Evolutionary conservation across 2,113 vertebrate species (phyloP).

Genomic region (Gallinago jamesoni): DNA sequence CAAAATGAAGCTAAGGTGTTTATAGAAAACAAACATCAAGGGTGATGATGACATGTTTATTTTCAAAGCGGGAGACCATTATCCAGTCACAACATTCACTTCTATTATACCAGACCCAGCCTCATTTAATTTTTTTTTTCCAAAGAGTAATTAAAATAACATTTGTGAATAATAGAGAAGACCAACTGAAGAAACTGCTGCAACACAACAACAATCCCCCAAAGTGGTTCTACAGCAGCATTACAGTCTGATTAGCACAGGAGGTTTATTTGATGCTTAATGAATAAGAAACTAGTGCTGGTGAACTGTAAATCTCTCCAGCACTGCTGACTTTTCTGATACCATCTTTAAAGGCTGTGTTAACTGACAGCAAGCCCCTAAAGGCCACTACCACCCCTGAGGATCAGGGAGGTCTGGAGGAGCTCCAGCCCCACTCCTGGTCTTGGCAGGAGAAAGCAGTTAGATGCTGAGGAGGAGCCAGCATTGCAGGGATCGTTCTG

Average conservation of each 20-base stretch:
- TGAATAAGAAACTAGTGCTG: constrained; percentile 63
- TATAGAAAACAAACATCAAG: constrained; percentile 72
- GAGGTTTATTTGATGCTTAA: constrained; percentile 52
- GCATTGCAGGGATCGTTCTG: not conserved
- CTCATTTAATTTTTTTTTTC: constrained; percentile 33
- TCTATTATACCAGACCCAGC: constrained; percentile 47
- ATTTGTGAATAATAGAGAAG: constrained; percentile 67
- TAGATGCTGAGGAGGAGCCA: not conserved
- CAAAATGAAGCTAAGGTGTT: constrained; percentile 71
- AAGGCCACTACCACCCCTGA: not conserved
- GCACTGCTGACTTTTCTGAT: not conserved
- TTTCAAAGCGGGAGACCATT: constrained; percentile 72
- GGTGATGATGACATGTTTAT: constrained; percentile 73
- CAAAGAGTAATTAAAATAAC: constrained; percentile 70
- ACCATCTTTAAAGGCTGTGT: constrained; percentile 19
- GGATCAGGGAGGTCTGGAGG: not conserved
- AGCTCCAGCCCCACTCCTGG: not conserved
- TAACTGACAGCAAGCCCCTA: constrained; percentile 31
- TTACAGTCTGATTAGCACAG: constrained; percentile 54
- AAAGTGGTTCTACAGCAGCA: constrained; percentile 31
- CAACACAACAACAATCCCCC: constrained; percentile 62
- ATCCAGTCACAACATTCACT: constrained; percentile 59
- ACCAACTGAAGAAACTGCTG: constrained; percentile 46
- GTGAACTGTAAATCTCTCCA: constrained; percentile 47
- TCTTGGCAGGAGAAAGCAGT: not conserved